Conservation (phyloP, 30 jellyfish, hydroid and myxozoan species). For the Aurelia sp. region DNA sequence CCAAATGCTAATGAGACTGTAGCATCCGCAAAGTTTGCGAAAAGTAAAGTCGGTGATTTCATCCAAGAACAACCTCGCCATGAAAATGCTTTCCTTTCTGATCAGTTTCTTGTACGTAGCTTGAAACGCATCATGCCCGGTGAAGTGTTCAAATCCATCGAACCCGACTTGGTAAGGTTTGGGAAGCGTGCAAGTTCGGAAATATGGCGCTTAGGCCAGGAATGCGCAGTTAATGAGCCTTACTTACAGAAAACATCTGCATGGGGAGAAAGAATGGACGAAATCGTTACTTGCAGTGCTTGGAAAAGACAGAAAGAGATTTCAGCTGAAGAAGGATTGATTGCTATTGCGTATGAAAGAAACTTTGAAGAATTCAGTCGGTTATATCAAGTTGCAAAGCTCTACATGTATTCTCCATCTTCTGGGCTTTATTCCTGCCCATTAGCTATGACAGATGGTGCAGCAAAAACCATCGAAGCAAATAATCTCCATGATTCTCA, state of each 20-base stretch:
- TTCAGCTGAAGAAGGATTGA: slow-evolving; percentile 86
- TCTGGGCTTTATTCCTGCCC: slow-evolving; percentile 97
- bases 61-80: slow-evolving; percentile 79
- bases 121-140: slow-evolving; percentile 55
- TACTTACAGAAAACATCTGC: slow-evolving; percentile 81
- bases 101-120: slow-evolving; percentile 46
- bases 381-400: slow-evolving; percentile 83
- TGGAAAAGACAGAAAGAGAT: slow-evolving; percentile 87
- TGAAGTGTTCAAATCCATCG: slow-evolving; percentile 40
- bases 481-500: slow-evolving; percentile 38
- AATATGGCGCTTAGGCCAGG: slow-evolving; percentile 72
- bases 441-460: slow-evolving; percentile 98
- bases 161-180: slow-evolving; percentile 63
- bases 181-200: slow-evolving; percentile 79
- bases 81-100: slow-evolving; percentile 71
- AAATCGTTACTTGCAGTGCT: slow-evolving; percentile 77
- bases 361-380: slow-evolving; percentile 81
- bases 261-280: slow-evolving; percentile 89
- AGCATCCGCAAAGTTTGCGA: slow-evolving; percentile 6
- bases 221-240: slow-evolving; percentile 81
- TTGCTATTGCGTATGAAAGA: slow-evolving; percentile 87
- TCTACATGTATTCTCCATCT: slow-evolving; percentile 76
- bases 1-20: no score
- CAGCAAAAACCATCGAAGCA: slow-evolving; percentile 86
- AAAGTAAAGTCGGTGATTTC: slow-evolving; percentile 71